Base-by-base conservation (phyloP, 1,140 invertebrate genomes). In the Drosophila arizonae region DNA sequence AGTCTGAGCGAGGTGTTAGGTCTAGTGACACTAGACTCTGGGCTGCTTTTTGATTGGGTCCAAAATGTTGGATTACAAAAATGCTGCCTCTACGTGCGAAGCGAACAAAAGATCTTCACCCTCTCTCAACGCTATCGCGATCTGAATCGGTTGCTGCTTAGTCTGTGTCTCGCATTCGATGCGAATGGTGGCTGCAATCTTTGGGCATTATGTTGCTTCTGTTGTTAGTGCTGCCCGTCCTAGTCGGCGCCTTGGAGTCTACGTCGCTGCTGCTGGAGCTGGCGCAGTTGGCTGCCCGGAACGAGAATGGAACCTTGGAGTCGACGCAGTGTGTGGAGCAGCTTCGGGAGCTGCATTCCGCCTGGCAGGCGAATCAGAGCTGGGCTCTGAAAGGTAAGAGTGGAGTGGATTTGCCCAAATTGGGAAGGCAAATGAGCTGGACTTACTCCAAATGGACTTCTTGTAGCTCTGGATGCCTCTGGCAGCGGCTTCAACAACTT, bases 381-480 rank as follows among this genome's bases (percentile, higher is more conserved):
- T 82, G 79, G 79, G 79, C 76, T 0, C 10, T 82, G 1, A 82
- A 78, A 48, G 79, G 79, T 82, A 39, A 60, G 48, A 26, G 41
- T 24, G 6, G 10, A 15, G 13, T 17, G 1, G 11, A 54, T 15
- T 5, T 4, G 21, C 21, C 3, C 1, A 24, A 3, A 24, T 24
- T 24, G 21, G 21, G 21, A 2, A 24, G 21, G 21, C 3, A 24
- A 24, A 24, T 24, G 21, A 3, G 2, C 3, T 2, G 21, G 21
- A 24, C 21, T 24, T 24, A 24, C 21, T 24, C 21, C 21, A 24
- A 24, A 3, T 24, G 21, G 21, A 46, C 6, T 17, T 6, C 4
- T 33, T 50, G 13, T 50, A 86, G 82, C 76, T 36, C 21, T 79
- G 1, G 82, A 86, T 46, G 82, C 82, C 9, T 86, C 82, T 30